phyloP scores from a whole-genome alignment of 1,140 invertebrate genomes.

The Drosophila parabipectinata region DNA sequence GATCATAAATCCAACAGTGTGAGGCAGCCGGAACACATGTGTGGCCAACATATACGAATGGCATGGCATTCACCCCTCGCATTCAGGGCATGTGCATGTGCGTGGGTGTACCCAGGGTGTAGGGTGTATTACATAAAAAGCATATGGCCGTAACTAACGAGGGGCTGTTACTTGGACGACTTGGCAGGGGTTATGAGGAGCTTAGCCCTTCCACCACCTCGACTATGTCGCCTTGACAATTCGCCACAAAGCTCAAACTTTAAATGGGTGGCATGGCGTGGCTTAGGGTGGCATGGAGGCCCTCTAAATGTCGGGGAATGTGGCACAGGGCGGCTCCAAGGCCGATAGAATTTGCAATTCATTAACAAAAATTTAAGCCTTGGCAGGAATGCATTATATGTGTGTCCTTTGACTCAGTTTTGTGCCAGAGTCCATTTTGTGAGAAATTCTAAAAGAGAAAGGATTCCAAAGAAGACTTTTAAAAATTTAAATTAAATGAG shows the following conservation, averaged over 20 bases:
- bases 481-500: not conserved
- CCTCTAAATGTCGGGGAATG: conserved; percentile 16
- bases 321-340: conserved; percentile 1
- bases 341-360: conserved; percentile 43
- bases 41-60: conserved; percentile 27
- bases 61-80: conserved; percentile 1
- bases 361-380: conserved; percentile 41
- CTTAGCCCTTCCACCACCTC: conserved; percentile 38
- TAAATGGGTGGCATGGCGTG: conserved; percentile 27
- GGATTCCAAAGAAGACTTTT: not conserved
- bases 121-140: conserved; percentile 74
- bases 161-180: conserved; percentile 68
- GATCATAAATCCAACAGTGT: conserved; percentile 67
- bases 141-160: conserved; percentile 81
- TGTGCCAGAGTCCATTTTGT: too few species aligned
- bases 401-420: not conserved
- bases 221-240: conserved; percentile 69
- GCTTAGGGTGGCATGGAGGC: conserved; percentile 1
- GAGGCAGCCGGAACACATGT: conserved; percentile 50
- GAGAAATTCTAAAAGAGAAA: conserved; percentile 7
- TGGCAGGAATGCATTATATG: conserved; percentile 7
- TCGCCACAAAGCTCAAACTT: conserved; percentile 46
- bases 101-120: conserved; percentile 2
- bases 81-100: not conserved
- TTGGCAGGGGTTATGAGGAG: conserved; percentile 37